These are phyloP conservation scores for Colistium nudipinnis DNA, from an alignment of 2,113 vertebrate species.

Conservation along the genomic window DNA sequence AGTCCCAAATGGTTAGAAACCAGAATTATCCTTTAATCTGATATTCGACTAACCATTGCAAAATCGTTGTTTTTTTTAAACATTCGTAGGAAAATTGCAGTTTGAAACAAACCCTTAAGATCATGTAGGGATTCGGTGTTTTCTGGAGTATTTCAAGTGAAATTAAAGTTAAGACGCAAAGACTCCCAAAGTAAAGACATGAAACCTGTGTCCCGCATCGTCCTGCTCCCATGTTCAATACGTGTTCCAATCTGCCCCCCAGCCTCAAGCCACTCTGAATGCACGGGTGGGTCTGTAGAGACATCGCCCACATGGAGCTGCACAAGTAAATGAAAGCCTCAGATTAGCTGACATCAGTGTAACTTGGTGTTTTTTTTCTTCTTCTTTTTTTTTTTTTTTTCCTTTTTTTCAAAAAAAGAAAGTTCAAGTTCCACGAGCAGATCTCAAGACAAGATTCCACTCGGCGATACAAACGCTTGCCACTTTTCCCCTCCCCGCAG, in stretches of 20 bases:
- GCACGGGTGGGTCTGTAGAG: conserved; percentile 27
- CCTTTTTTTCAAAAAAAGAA: conserved; percentile 31
- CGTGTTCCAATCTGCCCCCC: conserved; percentile 22
- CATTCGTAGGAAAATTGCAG: background rate
- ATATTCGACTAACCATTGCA: too few relatives aligned
- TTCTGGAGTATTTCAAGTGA: conserved; percentile 11
- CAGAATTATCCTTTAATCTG: conserved; percentile 34
- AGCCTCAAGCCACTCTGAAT: conserved; percentile 1
- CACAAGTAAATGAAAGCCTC: conserved; percentile 58
- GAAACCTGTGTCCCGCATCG: conserved; percentile 1
- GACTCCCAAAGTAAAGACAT: background rate
- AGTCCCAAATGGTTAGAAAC: conserved; percentile 16
- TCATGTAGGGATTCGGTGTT: conserved; percentile 14
- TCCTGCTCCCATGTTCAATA: background rate
- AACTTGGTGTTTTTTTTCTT: conserved; percentile 31
- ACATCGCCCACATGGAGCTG: conserved; percentile 42
- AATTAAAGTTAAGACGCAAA: background rate
- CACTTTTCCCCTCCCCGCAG: conserved; percentile 14
- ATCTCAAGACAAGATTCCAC: conserved; percentile 20
- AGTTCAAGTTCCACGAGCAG: conserved; percentile 30
- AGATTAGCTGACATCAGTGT: conserved; percentile 71
- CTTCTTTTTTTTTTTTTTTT: too few relatives aligned
- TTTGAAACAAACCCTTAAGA: conserved; percentile 18
- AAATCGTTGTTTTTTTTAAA: background rate
- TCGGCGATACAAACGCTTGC: conserved; percentile 17